Percentiles rank a stretch among this genome's conserved stretches.
phyloP scores from a whole-genome alignment of 2,113 vertebrate genomes.

The Paralichthys olivaceus region DNA sequence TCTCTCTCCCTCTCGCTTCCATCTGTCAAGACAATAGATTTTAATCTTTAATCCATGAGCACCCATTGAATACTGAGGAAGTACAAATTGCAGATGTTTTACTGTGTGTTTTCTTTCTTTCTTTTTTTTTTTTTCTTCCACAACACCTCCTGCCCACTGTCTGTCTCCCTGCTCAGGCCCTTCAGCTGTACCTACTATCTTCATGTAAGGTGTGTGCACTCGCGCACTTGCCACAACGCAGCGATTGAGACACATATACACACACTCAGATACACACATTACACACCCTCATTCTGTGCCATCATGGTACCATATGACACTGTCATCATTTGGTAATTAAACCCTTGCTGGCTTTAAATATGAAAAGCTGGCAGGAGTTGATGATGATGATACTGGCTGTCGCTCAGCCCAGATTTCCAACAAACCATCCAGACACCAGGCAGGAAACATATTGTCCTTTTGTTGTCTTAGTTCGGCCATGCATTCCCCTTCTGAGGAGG shows the following conservation, averaged over 20 bases:
- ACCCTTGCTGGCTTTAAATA: conserved; percentile 96
- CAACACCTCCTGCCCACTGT: conserved; percentile 74
- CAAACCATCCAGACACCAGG: conserved; percentile 70
- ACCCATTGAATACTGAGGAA: conserved; percentile 98
- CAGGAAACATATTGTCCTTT: conserved; percentile 75
- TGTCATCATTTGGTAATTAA: conserved; percentile 99
- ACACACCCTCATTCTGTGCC: conserved; percentile 82
- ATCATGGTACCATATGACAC: conserved; percentile 96
- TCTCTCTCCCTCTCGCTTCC: conserved; percentile 73
- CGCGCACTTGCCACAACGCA: conserved; percentile 29
- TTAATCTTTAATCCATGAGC: conserved; percentile 99
- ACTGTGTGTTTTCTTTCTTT: conserved; percentile 82
- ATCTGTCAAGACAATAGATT: conserved; percentile 99
- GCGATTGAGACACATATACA: conserved; percentile 12
- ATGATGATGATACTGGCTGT: conserved; percentile 84
- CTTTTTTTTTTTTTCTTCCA: conserved; percentile 86
- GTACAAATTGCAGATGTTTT: conserved; percentile 99
- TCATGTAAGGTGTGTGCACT: conserved; percentile 59
- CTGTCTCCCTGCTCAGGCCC: conserved; percentile 75
- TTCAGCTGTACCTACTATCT: conserved; percentile 84
- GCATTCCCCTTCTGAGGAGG: conserved; percentile 3
- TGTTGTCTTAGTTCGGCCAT: conserved; percentile 62
- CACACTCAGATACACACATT: conserved; percentile 31
- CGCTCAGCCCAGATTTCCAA: conserved; percentile 78
- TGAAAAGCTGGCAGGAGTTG: conserved; percentile 91